phyloP scores from a whole-genome alignment of 2,888 invertebrate genomes.

The Leptopilina myrica region DNA sequence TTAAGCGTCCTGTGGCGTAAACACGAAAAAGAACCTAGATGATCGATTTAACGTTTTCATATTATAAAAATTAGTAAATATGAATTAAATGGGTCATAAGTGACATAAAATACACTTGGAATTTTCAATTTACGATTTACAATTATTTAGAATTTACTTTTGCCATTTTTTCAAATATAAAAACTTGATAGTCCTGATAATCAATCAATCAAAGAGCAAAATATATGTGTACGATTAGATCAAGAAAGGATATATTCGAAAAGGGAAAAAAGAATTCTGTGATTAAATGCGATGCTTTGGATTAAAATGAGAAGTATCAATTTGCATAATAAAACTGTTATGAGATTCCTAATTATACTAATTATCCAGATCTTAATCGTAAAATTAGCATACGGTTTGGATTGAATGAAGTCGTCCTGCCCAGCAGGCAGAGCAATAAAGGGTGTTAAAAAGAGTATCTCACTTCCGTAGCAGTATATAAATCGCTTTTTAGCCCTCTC shows the following conservation, averaged over 20 bases:
- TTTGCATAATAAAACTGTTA: conserved; percentile 7
- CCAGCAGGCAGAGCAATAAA: conserved; percentile 21
- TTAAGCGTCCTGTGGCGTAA: conserved; percentile 34
- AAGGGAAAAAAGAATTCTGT: background rate
- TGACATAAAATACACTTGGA: too few relatives aligned
- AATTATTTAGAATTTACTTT: too few relatives aligned
- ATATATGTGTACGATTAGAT: background rate
- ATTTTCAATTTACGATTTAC: too few relatives aligned
- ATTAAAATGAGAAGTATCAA: conserved; percentile 17
- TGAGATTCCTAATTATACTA: conserved; percentile 26
- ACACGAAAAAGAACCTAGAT: background rate
- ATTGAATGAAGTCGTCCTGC: conserved; percentile 22
- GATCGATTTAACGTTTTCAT: conserved; percentile 20
- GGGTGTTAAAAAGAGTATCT: conserved; percentile 8
- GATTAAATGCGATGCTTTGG: background rate
- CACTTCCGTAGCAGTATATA: conserved; percentile 1
- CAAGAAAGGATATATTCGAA: background rate
- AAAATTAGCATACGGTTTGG: conserved; percentile 6
- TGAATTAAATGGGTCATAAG: too few relatives aligned
- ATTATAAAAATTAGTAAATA: background rate
- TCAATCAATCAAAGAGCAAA: background rate
- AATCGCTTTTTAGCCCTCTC: conserved; percentile 15
- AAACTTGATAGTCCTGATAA: too few relatives aligned
- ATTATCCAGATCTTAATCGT: conserved; percentile 17
- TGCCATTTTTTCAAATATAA: too few relatives aligned